phyloP scores from a whole-genome alignment of 2,888 invertebrate genomes.

The Macrosoma leucophasiata region DNA sequence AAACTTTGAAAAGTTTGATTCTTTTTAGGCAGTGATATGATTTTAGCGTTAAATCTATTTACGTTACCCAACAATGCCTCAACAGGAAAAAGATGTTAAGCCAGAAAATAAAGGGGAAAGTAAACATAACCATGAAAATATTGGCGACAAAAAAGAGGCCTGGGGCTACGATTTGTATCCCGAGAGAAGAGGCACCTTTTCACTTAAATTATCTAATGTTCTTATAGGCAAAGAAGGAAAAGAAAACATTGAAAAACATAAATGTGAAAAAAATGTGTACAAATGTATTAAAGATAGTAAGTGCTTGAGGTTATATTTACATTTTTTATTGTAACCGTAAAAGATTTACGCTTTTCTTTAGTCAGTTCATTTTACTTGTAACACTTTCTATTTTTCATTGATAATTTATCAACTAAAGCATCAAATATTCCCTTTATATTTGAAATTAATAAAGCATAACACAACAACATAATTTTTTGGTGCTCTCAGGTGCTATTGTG shows the following conservation, averaged over 20 bases:
- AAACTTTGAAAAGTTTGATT: too few species aligned
- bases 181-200: slow-evolving; percentile 80
- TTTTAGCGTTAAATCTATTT: too few species aligned
- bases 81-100: too few species aligned
- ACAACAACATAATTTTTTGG: slow-evolving; percentile 3
- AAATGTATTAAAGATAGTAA: slow-evolving; percentile 83
- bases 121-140: slow-evolving; percentile 10
- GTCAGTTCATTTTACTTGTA: too few species aligned
- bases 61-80: too few species aligned
- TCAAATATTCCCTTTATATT: too few species aligned
- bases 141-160: slow-evolving; percentile 41
- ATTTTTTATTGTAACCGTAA: not conserved
- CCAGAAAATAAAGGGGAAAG: too few species aligned
- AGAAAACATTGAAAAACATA: slow-evolving; percentile 81
- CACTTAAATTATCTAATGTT: slow-evolving; percentile 70
- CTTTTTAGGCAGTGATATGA: too few species aligned
- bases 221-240: slow-evolving; percentile 80
- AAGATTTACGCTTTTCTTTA: too few species aligned
- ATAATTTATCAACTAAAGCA: too few species aligned
- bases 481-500: slow-evolving; percentile 80
- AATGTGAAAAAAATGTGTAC: slow-evolving; percentile 88
- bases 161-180: slow-evolving; percentile 92
- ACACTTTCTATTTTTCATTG: too few species aligned
- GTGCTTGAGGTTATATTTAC: slow-evolving; percentile 29
- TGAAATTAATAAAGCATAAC: too few species aligned